Evolutionary conservation across 2,113 vertebrate species (phyloP), one percentile per base, ranked within the genome.

Genomic region (Campylomormyrus tamandua): DNA sequence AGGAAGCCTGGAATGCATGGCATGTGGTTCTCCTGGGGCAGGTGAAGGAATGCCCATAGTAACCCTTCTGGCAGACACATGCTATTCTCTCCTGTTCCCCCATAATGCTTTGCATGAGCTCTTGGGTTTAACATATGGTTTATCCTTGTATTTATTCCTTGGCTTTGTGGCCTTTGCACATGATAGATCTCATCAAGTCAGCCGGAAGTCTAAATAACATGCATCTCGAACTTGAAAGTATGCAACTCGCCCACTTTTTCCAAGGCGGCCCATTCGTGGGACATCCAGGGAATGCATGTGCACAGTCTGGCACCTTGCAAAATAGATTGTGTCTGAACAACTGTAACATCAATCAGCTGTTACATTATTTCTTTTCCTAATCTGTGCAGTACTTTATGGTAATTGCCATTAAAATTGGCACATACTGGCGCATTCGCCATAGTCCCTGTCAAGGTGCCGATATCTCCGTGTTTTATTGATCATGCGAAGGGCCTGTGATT

Each of bases 351-450:
- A 48, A 70, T 48, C 42, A 66, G 42, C 66, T 50, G 42, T 6
- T 77, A 27, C n/a, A n/a, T 27, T 35, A 39, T 19, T 80, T 53
- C 31, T 21, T 89, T 24, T 46, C 66, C 31, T 39, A 31, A 13
- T 49, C 27, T 48, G 66, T 53, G 21, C 9, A 21, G 48, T 52
- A 31, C 48, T 80, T 83, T 53, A 53, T 50, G 31, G 48, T 89
- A 89, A 89, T 89, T 53, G 70, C 31, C 31, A 35, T 89, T 89
- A 42, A 49, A 74, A 77, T 53, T 48, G 70, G 88, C 49, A 80
- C 3, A 49, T 80, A 49, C 70, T 35, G 66, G 70, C 45, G 0
- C 62, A 50, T 88, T 53, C 15, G 5, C 88, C 31, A 46, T n/a
- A 9, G 62, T 45, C 62, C 24, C n/a, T 46, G 5, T 74, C 56